phyloP scores from a whole-genome alignment of 2,797 vertebrate species.

The Myripristis jacobus region DNA sequence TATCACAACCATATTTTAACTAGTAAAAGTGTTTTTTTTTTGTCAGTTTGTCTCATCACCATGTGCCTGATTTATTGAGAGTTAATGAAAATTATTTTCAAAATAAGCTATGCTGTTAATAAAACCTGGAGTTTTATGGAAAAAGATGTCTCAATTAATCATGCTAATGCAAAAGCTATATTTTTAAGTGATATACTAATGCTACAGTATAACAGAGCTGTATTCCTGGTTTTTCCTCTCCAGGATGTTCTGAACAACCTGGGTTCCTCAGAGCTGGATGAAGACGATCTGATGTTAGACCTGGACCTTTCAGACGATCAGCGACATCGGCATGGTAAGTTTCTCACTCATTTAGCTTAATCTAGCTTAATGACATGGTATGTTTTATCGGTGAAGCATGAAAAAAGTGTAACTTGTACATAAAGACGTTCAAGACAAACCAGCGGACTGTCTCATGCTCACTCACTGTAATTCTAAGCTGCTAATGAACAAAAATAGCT shows the following conservation, averaged over 20 bases:
- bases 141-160: no score
- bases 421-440: no score
- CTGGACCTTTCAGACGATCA: conserved; percentile 96
- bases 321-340: conserved; percentile 88
- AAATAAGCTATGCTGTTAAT: not conserved
- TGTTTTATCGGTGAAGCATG: no score
- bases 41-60: no score
- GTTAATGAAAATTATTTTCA: conserved; percentile 86
- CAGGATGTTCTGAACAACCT: conserved; percentile 88
- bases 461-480: no score
- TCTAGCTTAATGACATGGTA: not conserved
- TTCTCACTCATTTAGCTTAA: not conserved
- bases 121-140: no score
- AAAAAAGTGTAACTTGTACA: no score
- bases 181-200: not conserved
- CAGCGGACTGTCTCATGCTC: no score
- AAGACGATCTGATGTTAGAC: conserved; percentile 98
- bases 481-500: not conserved
- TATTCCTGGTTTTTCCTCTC: conserved; percentile 25
- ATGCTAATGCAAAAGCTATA: no score
- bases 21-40: not conserved
- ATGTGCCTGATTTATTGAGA: conserved; percentile 86
- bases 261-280: conserved; percentile 96
- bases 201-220: no score
- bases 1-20: conserved; percentile 16